phyloP scores from a whole-genome alignment of 2,113 vertebrate genomes.

The Alaudala cheleensis region DNA sequence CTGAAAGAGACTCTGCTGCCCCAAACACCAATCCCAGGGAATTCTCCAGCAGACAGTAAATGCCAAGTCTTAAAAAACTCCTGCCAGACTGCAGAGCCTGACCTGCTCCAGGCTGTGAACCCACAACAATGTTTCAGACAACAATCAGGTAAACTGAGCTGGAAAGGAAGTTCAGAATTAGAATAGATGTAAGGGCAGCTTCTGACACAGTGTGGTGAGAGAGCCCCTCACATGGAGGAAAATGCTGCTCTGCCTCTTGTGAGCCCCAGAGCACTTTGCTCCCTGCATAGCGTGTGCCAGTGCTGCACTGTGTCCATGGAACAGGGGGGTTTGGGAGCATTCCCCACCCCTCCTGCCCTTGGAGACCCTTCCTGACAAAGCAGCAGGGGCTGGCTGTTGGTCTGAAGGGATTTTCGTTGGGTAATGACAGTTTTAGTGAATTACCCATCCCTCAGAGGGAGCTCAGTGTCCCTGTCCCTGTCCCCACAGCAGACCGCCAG shows the following conservation, averaged over 20 bases:
- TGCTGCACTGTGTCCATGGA: fast-evolving
- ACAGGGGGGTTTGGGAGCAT: fast-evolving
- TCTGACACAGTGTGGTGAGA: not conserved
- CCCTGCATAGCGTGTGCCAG: fast-evolving
- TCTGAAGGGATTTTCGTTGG: fast-evolving
- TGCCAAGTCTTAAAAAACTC: not conserved
- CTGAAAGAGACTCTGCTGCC: slow-evolving; percentile 6
- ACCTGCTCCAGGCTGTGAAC: not conserved
- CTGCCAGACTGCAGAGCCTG: not conserved
- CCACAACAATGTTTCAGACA: not conserved
- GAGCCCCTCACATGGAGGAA: not conserved
- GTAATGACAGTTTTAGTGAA: not conserved
- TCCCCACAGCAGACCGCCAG: slow-evolving; percentile 89
- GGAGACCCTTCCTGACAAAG: not conserved
- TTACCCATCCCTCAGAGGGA: fast-evolving
- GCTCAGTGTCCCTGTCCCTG: not conserved
- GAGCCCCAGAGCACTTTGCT: not conserved
- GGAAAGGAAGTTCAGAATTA: not conserved
- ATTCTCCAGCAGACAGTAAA: not conserved
- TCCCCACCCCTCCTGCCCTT: not conserved
- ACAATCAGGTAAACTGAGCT: not conserved
- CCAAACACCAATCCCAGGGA: not conserved
- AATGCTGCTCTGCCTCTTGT: not conserved
- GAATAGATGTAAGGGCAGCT: not conserved
- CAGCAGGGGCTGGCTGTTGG: fast-evolving